These are phyloP conservation scores for Anseranas semipalmata DNA, from an alignment of 2,113 vertebrate species.

Conservation along the genomic window DNA sequence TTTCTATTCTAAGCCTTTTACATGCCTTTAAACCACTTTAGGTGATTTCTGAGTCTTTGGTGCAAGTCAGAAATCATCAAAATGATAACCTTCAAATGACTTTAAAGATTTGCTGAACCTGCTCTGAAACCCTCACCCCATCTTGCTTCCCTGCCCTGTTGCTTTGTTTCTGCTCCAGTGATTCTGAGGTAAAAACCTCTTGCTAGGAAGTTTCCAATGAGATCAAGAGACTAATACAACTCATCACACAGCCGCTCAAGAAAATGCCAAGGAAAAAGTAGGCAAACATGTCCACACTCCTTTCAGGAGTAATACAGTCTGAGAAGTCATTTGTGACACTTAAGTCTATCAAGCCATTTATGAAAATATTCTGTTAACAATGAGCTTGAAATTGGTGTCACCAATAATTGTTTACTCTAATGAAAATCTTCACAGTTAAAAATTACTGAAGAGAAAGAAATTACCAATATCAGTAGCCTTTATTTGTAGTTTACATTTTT, in stretches of 20 bases:
- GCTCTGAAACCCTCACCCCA: not conserved
- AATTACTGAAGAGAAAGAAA: not conserved
- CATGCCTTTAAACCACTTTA: not conserved
- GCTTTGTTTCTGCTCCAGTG: not conserved
- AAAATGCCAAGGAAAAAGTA: not conserved
- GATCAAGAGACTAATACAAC: not conserved
- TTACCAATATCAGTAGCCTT: not conserved
- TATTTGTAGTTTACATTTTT: not conserved
- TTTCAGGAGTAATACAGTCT: not conserved
- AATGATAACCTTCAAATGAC: not conserved
- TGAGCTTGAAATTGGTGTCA: not conserved
- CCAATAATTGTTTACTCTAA: not conserved
- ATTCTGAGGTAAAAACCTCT: not conserved
- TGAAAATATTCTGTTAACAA: not conserved
- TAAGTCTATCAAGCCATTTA: not conserved
- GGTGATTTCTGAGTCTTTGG: not conserved
- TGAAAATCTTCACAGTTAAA: not conserved
- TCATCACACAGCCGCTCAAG: not conserved
- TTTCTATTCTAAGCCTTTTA: not conserved
- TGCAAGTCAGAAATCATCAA: not conserved
- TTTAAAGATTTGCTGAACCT: not conserved
- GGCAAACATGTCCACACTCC: not conserved
- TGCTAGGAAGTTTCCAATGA: not conserved
- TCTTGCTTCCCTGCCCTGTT: not conserved
- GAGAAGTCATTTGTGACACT: not conserved